These are phyloP conservation scores for Silurus glanis DNA, from an alignment of 2,113 vertebrate species.

Conservation along the genomic window DNA sequence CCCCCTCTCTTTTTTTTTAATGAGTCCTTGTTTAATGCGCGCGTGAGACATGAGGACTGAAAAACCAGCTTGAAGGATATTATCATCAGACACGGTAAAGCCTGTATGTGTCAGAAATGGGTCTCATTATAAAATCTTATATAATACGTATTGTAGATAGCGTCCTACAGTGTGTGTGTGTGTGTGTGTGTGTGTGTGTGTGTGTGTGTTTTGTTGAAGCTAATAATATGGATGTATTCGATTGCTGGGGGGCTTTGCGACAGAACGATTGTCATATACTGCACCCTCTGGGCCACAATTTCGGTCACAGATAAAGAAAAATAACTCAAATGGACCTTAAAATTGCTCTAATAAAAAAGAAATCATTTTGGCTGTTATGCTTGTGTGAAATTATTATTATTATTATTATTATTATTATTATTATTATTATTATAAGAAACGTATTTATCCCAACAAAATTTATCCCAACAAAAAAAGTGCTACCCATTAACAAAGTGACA, in stretches of 20 bases:
- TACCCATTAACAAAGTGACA: neutral
- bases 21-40: constrained; percentile 40
- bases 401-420: neutral
- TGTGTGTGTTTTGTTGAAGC: neutral
- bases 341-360: neutral
- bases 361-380: neutral
- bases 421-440: neutral
- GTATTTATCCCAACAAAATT: neutral
- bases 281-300: neutral
- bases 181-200: no score
- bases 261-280: neutral
- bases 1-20: constrained; percentile 19
- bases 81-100: constrained; percentile 41
- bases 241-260: neutral
- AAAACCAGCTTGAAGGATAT: constrained; percentile 57
- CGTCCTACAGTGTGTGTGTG: neutral
- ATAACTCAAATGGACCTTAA: neutral
- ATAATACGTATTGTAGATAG: neutral
- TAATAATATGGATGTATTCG: neutral
- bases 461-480: no score
- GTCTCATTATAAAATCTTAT: neutral
- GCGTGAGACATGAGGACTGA: constrained; percentile 57
- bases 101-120: neutral
- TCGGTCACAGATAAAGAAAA: neutral
- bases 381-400: constrained; percentile 3